Percentiles rank a stretch among this genome's conserved stretches.
These are phyloP conservation scores for Drosophila busckii DNA, from an alignment of 1,140 invertebrate genomes.

Conservation along the genomic window DNA sequence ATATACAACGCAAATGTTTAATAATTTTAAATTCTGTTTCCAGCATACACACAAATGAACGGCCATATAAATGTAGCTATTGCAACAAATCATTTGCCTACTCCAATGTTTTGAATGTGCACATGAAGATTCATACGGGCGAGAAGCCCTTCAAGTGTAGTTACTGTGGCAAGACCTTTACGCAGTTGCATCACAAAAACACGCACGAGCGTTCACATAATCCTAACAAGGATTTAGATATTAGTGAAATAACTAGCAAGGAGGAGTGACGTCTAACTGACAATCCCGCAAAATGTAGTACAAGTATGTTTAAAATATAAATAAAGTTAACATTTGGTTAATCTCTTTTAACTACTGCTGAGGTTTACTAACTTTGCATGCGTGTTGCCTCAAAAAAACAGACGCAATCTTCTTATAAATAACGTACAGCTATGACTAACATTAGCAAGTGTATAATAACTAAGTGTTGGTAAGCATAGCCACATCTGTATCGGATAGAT, in stretches of 20 bases:
- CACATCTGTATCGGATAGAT: conserved; percentile 32
- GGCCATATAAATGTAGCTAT: conserved; percentile 60
- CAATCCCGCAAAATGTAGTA: too few relatives aligned
- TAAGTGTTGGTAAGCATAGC: conserved; percentile 13
- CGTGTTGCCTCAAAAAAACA: too few relatives aligned
- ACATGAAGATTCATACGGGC: conserved; percentile 61
- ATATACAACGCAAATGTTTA: too few relatives aligned
- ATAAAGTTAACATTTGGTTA: too few relatives aligned
- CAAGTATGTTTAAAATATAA: too few relatives aligned
- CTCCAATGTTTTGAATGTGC: conserved; percentile 66
- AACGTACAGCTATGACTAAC: conserved; percentile 15
- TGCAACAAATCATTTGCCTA: conserved; percentile 63
- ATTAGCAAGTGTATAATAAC: conserved; percentile 13
- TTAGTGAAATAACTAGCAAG: conserved; percentile 1
- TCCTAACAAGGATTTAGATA: not conserved
- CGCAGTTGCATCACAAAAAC: conserved; percentile 65
- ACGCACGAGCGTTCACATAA: conserved; percentile 53
- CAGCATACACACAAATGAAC: conserved; percentile 71
- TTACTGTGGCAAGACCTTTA: conserved; percentile 48
- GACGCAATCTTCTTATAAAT: too few relatives aligned
- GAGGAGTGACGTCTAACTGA: conserved; percentile 20
- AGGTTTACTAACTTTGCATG: too few relatives aligned
- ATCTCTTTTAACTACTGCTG: too few relatives aligned
- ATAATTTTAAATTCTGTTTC: too few relatives aligned
- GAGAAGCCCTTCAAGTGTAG: conserved; percentile 57